A percentile compares a stretch with the other conserved stretches of the same genome.
Conservation (phyloP, 2,888 invertebrate species). For the Harpagoxenus sublaevis region DNA sequence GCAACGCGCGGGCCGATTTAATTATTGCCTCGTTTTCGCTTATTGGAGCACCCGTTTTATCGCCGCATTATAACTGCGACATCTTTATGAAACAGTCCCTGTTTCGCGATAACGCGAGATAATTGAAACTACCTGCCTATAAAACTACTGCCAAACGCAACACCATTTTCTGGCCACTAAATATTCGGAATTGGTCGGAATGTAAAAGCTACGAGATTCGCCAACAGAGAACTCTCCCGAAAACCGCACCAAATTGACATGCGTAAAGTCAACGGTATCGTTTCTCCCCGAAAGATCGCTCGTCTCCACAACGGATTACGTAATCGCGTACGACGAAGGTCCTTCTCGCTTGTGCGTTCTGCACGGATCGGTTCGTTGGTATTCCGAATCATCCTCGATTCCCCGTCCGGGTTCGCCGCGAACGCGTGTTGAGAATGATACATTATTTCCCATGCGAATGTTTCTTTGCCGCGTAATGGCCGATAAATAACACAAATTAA, state of each 20-base stretch:
- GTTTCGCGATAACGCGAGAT: background rate
- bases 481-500: constrained; percentile 86
- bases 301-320: constrained; percentile 3
- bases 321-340: constrained; percentile 13
- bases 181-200: background rate
- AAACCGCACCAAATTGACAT: background rate
- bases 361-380: constrained; percentile 77
- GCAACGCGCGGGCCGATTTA: background rate
- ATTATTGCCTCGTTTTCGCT: constrained; percentile 29
- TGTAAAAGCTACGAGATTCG: background rate
- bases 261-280: background rate
- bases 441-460: constrained; percentile 85
- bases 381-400: constrained; percentile 83
- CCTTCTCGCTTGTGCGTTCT: constrained; percentile 28
- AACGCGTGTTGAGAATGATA: constrained; percentile 85
- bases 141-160: background rate
- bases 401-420: constrained; percentile 76
- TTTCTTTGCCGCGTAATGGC: constrained; percentile 85
- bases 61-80: background rate
- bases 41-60: constrained; percentile 18
- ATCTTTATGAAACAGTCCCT: background rate
- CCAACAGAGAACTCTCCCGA: background rate
- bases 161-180: background rate
- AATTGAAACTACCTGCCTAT: background rate
- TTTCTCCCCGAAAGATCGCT: background rate